Percentiles rank a stretch among this genome's conserved stretches.
Conservation (phyloP, 2,888 invertebrate genomes). For the Apodemia hepburni region DNA sequence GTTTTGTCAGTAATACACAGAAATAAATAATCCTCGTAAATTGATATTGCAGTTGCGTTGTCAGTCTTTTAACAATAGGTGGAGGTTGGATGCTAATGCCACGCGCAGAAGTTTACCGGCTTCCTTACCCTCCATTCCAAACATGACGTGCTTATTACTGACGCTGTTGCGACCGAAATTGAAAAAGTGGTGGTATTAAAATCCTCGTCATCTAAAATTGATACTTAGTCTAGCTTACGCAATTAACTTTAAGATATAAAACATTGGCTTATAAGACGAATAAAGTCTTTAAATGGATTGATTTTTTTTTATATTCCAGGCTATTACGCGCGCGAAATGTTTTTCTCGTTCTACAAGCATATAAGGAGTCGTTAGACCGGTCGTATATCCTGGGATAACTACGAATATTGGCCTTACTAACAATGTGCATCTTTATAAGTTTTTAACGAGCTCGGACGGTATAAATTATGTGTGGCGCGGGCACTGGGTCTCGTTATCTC, state of each 20-base stretch:
- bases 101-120: too few relatives aligned
- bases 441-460: conserved; percentile 79
- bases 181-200: too few relatives aligned
- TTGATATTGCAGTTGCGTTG: too few relatives aligned
- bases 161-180: too few relatives aligned
- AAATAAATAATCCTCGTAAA: too few relatives aligned
- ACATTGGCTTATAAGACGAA: not conserved
- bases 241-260: not conserved
- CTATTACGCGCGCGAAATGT: conserved; percentile 13
- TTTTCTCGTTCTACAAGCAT: conserved; percentile 5
- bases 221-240: too few relatives aligned
- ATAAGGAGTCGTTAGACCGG: conserved; percentile 60
- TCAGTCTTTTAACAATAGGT: too few relatives aligned
- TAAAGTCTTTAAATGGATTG: not conserved
- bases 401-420: conserved; percentile 78
- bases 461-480: conserved; percentile 77
- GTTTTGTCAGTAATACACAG: too few relatives aligned
- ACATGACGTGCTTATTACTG: too few relatives aligned
- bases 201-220: too few relatives aligned
- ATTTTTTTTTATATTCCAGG: not conserved
- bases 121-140: too few relatives aligned
- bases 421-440: conserved; percentile 81
- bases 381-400: conserved; percentile 66
- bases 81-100: too few relatives aligned
- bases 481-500: conserved; percentile 78